A percentile compares a stretch with the other conserved stretches of the same genome.
These are phyloP conservation scores for Pterophyllum scalare DNA, from an alignment of 2,113 vertebrate species.

Conservation along the genomic window DNA sequence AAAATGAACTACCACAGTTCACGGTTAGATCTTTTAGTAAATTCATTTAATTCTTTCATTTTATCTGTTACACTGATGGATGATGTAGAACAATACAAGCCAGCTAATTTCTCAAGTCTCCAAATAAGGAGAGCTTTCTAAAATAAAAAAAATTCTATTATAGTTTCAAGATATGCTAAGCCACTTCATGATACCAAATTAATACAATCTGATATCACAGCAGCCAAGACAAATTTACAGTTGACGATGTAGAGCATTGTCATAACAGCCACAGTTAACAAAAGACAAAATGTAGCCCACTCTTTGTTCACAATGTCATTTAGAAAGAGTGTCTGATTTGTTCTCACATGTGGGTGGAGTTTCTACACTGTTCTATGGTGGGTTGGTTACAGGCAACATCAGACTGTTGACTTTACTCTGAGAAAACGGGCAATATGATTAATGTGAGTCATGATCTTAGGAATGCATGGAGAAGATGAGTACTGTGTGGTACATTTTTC, in stretches of 20 bases:
- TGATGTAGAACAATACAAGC: background rate
- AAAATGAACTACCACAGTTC: constrained; percentile 13
- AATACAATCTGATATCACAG: constrained; percentile 24
- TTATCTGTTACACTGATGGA: background rate
- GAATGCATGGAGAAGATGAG: constrained; percentile 27
- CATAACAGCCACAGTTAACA: constrained; percentile 21
- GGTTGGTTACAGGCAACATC: constrained; percentile 28
- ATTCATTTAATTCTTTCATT: constrained; percentile 14
- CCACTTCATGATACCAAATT: constrained; percentile 36
- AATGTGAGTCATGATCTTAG: constrained; percentile 37
- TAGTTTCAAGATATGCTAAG: constrained; percentile 20
- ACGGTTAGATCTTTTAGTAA: constrained; percentile 11
- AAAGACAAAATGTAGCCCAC: constrained; percentile 27
- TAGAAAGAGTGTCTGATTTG: constrained; percentile 24
- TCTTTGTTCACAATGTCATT: constrained; percentile 42
- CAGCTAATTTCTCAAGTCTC: background rate
- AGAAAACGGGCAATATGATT: constrained; percentile 35
- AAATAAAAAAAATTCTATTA: constrained; percentile 15
- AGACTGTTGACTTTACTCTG: constrained; percentile 11
- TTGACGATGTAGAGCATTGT: constrained; percentile 6
- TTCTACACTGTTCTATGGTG: constrained; percentile 22
- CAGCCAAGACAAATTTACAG: constrained; percentile 51
- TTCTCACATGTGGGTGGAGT: constrained; percentile 37
- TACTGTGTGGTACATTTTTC: background rate
- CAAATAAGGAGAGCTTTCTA: constrained; percentile 6